These are phyloP conservation scores for Parnassius apollo DNA, from an alignment of 2,888 invertebrate species.

Conservation along the genomic window DNA sequence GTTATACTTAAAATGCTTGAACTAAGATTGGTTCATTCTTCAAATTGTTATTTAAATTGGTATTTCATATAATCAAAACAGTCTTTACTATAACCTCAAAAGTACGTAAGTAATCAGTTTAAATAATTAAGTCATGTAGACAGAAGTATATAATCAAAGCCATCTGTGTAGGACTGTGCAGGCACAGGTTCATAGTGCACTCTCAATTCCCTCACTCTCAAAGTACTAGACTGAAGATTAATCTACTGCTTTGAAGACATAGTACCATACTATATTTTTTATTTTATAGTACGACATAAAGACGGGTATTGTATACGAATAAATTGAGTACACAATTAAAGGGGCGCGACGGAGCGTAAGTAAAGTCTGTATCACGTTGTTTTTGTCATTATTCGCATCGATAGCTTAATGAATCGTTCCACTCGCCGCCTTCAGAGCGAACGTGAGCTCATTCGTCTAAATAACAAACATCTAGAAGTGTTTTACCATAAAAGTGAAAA, in stretches of 20 bases:
- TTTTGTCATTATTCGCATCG: constrained; percentile 35
- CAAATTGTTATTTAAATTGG: no score
- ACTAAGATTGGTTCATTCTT: no score
- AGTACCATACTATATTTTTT: background rate
- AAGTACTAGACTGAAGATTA: no score
- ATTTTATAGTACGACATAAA: background rate
- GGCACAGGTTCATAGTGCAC: no score
- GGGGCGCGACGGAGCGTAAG: background rate
- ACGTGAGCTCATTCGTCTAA: constrained; percentile 3
- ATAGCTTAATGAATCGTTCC: constrained; percentile 42
- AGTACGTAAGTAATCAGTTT: background rate
- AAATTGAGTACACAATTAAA: background rate
- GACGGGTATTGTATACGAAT: background rate
- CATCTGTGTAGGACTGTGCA: no score
- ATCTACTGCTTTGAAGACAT: no score
- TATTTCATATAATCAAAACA: background rate
- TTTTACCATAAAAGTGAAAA: background rate
- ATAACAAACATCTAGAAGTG: constrained; percentile 5
- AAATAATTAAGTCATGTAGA: no score
- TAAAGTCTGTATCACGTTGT: constrained; percentile 24
- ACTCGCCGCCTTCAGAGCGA: constrained; percentile 30
- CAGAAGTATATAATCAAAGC: no score
- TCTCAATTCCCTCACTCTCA: no score
- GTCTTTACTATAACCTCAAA: background rate
- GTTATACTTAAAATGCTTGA: no score